Evolutionary conservation across 2,113 vertebrate species (phyloP).

Genomic region (Callipepla californica): DNA sequence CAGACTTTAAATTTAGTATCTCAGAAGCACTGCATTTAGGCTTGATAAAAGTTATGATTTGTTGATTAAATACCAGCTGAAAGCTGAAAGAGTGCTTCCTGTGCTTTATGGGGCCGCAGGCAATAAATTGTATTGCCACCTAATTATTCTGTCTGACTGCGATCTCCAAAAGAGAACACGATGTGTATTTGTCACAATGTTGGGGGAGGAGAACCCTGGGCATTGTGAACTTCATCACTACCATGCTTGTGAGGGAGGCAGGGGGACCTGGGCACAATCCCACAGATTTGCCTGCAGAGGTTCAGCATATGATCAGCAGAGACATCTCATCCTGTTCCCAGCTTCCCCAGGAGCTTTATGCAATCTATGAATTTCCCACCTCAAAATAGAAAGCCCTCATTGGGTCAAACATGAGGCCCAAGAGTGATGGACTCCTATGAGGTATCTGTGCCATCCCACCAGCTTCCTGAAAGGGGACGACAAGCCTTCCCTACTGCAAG

Average conservation of each 20-base stretch:
- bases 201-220: background rate
- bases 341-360: background rate
- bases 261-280: background rate
- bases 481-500: background rate
- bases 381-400: background rate
- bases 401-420: rapidly evolving
- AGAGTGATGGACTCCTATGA: rapidly evolving
- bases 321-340: rapidly evolving
- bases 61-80: constrained; percentile 78
- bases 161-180: constrained; percentile 53
- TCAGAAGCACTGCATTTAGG: constrained; percentile 72
- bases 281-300: background rate
- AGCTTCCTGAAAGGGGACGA: background rate
- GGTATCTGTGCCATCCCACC: background rate
- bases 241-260: background rate
- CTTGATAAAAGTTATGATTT: constrained; percentile 77
- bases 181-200: constrained; percentile 13
- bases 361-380: background rate
- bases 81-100: constrained; percentile 69
- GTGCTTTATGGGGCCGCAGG: constrained; percentile 67
- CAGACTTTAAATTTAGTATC: constrained; percentile 75
- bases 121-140: constrained; percentile 66
- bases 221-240: background rate
- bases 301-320: background rate
- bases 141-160: constrained; percentile 72